Base-by-base conservation (phyloP, 1,140 invertebrate species). In the Papilio xuthus region DNA sequence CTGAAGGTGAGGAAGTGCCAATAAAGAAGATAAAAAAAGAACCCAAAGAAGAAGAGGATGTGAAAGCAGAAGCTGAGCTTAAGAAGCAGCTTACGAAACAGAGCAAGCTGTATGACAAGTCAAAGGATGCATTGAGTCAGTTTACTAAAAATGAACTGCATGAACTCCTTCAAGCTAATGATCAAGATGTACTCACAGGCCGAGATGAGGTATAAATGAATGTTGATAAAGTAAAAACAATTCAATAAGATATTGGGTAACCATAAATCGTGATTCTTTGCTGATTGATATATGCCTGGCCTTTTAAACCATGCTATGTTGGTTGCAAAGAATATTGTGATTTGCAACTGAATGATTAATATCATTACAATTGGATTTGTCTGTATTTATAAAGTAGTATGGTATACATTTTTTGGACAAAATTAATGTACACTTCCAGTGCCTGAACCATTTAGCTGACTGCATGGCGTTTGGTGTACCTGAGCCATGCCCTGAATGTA, bases 401-500 rank as follows among this genome's bases (percentile, higher is more conserved):
- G 0, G 26, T 67, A 32, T 12, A 15, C 1, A 0, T 32, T 18
- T 75, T 32, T 26, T n/a, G n/a, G 12, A 71, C 4, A n/a, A 9
- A 9, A 74, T 37, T 37, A 23, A 9, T 74, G 23, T 56, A 53
- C 47, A 18, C 77, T 92, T 95, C 75, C 85, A 98, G 96, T 96
- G 97, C 44, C 89, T 97, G 60, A 97, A 99, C 94, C 93, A 94
- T 77, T 86, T 99, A 2, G 95, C 96, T 15, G 99, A 99, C 93
- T 94, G 96, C 41, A 96, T 99, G 95, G 95, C 96, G 4, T 99
- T 99, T 95, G 99, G 99, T 71, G 95, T 96, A 37, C 92, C 98
- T 15, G 87, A 96, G 77, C 95, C 95, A 0, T 99, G 99, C 90
- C 89, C 95, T 7, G 96, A 97, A 86, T 99, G 99, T 89, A 96